Evolutionary conservation across 2,888 invertebrate species (phyloP), one percentile per base, ranked within the genome.

Genomic region (Aleiodes leptofemur): DNA sequence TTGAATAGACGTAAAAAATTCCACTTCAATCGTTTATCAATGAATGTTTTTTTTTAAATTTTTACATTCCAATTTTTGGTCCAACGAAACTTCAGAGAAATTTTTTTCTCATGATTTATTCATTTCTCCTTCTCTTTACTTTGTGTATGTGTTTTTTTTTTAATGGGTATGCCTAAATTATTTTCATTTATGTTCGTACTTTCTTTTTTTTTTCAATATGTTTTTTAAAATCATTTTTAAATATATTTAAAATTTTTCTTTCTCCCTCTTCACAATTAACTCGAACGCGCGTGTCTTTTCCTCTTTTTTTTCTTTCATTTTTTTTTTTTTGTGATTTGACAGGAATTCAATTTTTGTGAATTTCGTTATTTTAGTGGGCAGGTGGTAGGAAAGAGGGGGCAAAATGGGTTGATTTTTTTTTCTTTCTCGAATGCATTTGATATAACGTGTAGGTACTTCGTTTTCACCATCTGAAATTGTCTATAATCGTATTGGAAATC

Each of bases 21-120:
- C 23, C 50, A 72, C 69, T 71, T 73, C 14, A 64, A 74, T 69
- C 74, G 76, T 78, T 76, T 76, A 68, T 38, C 38, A 38, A 38
- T 38, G 38, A 38, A 38, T 38, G 5, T 38, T 38, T 70, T 73
- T 76, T 38, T 70, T 73, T 76, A 56, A 61, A 69, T 69, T 59
- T 59, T 76, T 75, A 77, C 74, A 74, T 75, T 73, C 76, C 81
- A 81, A 78, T 74, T 75, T 83, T 84, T 85, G 84, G 85, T 85
- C 85, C 84, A 84, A 83, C 81, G 81, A 80, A 81, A 80, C 80
- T 79, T 76, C 77, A 77, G 78, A 76, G 68, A 76, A 61, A n/a
- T n/a, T 72, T 73, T 70, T 34, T 57, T 48, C 53, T 77, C 57
- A 48, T 75, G 73, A 59, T 73, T 68, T 34, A 38, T 64, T 56